A percentile compares a stretch with the other conserved stretches of the same genome.
Evolutionary conservation across 1,140 invertebrate genomes (phyloP).

Genomic region (Agraylea sexmaculata): DNA sequence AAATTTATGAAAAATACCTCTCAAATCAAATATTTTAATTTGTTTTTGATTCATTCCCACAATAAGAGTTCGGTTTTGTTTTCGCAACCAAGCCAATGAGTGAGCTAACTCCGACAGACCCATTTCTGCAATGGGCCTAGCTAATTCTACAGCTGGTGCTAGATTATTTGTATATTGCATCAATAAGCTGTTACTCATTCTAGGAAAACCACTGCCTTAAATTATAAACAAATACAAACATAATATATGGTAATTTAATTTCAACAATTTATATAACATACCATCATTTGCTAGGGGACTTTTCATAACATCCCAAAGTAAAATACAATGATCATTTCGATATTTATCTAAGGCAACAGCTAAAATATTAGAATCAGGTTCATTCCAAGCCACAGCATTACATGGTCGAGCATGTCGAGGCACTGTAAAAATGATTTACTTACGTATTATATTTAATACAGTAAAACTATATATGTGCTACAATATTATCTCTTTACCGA

Average conservation of each 20-base stretch:
- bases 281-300: slow-evolving; percentile 30
- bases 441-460: background rate
- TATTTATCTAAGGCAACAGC: slow-evolving; percentile 79
- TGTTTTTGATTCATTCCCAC: slow-evolving; percentile 82
- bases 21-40: slow-evolving; percentile 81
- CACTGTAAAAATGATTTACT: slow-evolving; percentile 37
- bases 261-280: slow-evolving; percentile 4
- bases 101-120: slow-evolving; percentile 72
- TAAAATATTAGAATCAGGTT: slow-evolving; percentile 68
- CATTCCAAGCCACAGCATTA: slow-evolving; percentile 81
- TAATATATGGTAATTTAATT: background rate
- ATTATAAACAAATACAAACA: background rate
- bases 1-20: slow-evolving; percentile 49
- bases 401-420: slow-evolving; percentile 72
- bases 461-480: background rate
- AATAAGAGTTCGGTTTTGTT: slow-evolving; percentile 59
- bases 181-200: background rate
- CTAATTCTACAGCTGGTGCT: slow-evolving; percentile 28
- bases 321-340: slow-evolving; percentile 66
- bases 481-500: slow-evolving; percentile 44
- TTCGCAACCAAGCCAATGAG: slow-evolving; percentile 75
- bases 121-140: slow-evolving; percentile 49
- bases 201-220: slow-evolving; percentile 12
- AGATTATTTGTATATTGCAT: slow-evolving; percentile 14
- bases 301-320: slow-evolving; percentile 68